Evolutionary conservation across 2,888 invertebrate species (phyloP).

Genomic region (Trichopoda pennipes): DNA sequence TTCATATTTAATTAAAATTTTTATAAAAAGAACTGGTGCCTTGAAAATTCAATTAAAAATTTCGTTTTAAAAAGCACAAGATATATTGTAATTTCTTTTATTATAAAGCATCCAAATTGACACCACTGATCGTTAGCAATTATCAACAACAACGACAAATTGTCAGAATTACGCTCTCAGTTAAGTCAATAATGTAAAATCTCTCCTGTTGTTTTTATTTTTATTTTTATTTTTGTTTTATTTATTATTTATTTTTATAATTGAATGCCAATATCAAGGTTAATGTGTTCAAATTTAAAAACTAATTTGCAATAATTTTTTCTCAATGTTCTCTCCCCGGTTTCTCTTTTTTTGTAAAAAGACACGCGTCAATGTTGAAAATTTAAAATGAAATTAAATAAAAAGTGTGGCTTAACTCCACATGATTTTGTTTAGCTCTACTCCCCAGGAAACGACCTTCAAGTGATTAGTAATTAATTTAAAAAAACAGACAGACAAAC

Average conservation of each 20-base stretch:
- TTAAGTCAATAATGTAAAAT: not conserved
- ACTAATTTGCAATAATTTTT: not conserved
- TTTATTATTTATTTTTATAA: not conserved
- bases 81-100: no score
- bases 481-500: not conserved
- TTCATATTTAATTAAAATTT: no score
- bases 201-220: slow-evolving; percentile 41
- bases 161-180: no score
- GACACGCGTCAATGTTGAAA: slow-evolving; percentile 51
- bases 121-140: not conserved
- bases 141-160: not conserved
- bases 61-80: no score
- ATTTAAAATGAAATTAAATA: slow-evolving; percentile 43
- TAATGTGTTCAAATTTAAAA: slow-evolving; percentile 16
- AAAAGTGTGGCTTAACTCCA: slow-evolving; percentile 60
- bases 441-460: slow-evolving; percentile 59
- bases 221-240: no score
- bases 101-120: slow-evolving; percentile 11
- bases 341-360: not conserved
- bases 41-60: no score
- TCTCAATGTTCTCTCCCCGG: no score
- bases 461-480: slow-evolving; percentile 63
- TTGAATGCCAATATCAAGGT: slow-evolving; percentile 55
- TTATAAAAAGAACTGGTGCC: no score
- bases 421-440: slow-evolving; percentile 21